Percentiles rank a stretch among this genome's conserved stretches.
These are phyloP conservation scores for Conomelus anceps DNA, from an alignment of 2,888 invertebrate species.

Conservation along the genomic window DNA sequence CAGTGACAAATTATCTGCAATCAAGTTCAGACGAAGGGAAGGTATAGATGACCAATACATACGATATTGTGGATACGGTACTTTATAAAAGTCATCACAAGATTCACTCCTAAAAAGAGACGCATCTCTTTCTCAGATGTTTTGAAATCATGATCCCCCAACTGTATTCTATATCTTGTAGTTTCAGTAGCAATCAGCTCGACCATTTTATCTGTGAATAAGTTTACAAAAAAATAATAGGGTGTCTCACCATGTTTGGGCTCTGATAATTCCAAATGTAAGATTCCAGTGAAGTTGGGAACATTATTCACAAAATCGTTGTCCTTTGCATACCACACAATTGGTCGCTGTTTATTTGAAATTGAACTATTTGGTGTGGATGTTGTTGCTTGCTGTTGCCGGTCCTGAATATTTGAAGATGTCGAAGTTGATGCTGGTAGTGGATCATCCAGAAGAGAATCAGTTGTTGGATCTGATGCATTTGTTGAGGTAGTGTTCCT, in stretches of 20 bases:
- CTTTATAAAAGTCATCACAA: constrained; percentile 27
- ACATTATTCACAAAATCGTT: no score
- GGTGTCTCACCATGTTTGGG: neutral
- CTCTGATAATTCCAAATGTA: neutral
- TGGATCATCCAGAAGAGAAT: no score
- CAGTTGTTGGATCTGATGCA: no score
- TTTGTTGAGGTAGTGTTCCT: no score
- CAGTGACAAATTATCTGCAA: constrained; percentile 26
- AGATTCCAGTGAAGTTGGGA: neutral
- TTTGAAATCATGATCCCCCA: neutral
- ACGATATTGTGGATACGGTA: constrained; percentile 11
- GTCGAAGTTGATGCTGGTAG: no score
- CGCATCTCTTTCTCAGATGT: no score
- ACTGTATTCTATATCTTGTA: neutral
- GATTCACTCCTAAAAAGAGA: constrained; percentile 24
- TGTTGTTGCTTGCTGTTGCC: no score
- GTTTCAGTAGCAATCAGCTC: neutral
- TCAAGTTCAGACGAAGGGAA: constrained; percentile 23
- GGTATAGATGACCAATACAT: constrained; percentile 26
- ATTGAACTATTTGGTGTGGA: no score
- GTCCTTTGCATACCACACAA: neutral
- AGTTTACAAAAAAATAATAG: neutral
- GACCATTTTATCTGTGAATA: neutral
- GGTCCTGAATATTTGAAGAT: no score
- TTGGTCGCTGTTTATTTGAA: neutral